Percentiles rank a stretch among this genome's conserved stretches.
These are phyloP conservation scores for Antidorcas marsupialis DNA, from an alignment of 2,113 vertebrate species.

Conservation along the genomic window DNA sequence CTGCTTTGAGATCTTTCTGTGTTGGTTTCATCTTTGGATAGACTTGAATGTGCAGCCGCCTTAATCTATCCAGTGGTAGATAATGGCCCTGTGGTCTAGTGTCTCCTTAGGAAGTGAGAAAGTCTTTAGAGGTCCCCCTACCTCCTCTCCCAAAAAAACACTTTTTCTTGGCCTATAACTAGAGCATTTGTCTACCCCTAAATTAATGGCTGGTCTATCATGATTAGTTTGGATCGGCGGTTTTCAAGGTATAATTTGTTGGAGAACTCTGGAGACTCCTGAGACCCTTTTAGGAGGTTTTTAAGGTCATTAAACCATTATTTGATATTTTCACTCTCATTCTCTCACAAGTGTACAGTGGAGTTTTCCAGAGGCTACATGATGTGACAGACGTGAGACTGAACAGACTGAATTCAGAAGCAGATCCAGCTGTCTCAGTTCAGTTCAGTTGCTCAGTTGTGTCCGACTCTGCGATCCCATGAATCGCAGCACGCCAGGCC, in stretches of 20 bases:
- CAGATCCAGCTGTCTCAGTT: background rate
- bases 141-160: accelerated
- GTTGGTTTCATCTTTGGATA: background rate
- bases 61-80: background rate
- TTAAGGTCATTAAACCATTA: background rate
- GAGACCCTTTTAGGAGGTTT: background rate
- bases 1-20: background rate
- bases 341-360: background rate
- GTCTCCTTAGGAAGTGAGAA: background rate
- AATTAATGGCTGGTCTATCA: background rate
- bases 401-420: background rate
- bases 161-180: background rate
- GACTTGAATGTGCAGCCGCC: background rate
- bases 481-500: too few species aligned
- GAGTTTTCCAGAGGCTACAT: background rate
- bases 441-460: too few species aligned
- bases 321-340: background rate
- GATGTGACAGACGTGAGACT: background rate
- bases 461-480: too few species aligned
- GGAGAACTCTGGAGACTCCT: background rate
- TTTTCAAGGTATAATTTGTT: background rate
- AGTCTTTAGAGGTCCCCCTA: background rate
- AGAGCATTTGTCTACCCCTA: background rate
- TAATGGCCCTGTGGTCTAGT: background rate
- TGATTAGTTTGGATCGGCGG: background rate